Percentiles rank a stretch among this genome's conserved stretches.
These are phyloP conservation scores for Conomelus anceps DNA, from an alignment of 2,888 invertebrate species.

Conservation along the genomic window DNA sequence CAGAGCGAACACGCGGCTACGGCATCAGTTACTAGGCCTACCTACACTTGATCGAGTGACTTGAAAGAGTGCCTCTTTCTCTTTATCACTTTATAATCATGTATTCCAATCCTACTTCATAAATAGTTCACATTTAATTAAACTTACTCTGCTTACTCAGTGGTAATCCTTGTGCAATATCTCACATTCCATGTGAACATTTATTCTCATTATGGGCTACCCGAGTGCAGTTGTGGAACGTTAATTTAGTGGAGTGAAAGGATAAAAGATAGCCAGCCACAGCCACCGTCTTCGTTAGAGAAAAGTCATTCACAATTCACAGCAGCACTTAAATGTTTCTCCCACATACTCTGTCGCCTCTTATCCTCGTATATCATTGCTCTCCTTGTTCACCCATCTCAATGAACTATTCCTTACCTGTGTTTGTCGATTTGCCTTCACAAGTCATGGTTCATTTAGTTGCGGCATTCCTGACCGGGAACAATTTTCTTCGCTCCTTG, in stretches of 20 bases:
- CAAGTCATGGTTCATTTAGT: background rate
- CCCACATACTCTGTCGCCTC: background rate
- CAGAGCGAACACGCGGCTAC: too few species aligned
- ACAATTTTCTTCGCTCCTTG: background rate
- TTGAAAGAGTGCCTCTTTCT: background rate
- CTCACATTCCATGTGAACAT: background rate
- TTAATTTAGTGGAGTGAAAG: background rate
- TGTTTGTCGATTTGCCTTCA: background rate
- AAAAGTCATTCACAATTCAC: background rate
- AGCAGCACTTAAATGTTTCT: background rate
- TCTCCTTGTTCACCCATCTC: background rate
- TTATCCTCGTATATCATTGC: background rate
- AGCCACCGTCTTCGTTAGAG: background rate
- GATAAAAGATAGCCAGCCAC: background rate
- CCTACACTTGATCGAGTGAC: too few species aligned
- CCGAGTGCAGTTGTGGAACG: background rate
- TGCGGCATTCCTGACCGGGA: background rate
- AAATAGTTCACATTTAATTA: background rate
- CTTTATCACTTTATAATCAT: too few species aligned
- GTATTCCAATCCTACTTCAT: background rate
- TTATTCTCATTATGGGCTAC: background rate
- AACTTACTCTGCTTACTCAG: background rate
- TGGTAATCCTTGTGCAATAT: background rate
- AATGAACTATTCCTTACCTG: background rate
- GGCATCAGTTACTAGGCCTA: too few species aligned